Evolutionary conservation across 2,797 vertebrate species (phyloP).

Genomic region (Melanotaenia maccullochi): DNA sequence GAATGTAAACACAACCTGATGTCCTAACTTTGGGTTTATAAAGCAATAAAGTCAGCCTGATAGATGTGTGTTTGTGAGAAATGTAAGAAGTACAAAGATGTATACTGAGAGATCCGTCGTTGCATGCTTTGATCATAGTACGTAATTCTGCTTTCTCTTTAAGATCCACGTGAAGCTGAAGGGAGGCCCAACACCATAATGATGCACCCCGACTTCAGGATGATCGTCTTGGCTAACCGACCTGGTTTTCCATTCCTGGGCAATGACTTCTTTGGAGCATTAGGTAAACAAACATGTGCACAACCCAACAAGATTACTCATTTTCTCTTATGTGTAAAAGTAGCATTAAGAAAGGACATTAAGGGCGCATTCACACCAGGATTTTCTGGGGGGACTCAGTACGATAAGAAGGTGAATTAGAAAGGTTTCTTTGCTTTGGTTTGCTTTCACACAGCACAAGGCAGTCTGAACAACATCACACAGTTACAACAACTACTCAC

Average conservation of each 20-base stretch:
- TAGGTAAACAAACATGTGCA: constrained; percentile 82
- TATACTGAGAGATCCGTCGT: neutral
- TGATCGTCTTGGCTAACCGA: constrained; percentile 96
- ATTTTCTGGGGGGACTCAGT: no score
- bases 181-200: constrained; percentile 85
- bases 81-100: neutral
- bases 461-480: no score
- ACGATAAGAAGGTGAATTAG: no score
- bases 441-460: no score
- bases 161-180: constrained; percentile 81
- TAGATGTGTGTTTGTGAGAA: neutral
- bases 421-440: no score
- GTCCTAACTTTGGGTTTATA: constrained; percentile 20
- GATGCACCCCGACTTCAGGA: constrained; percentile 97
- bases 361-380: no score
- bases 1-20: constrained; percentile 51
- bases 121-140: neutral
- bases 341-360: no score
- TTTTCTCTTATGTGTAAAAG: neutral
- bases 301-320: neutral
- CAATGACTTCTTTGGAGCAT: constrained; percentile 96
- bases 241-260: constrained; percentile 98
- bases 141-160: constrained; percentile 43
- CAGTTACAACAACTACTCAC: no score
- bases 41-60: constrained; percentile 5